Percentiles rank a stretch among this genome's conserved stretches.
Evolutionary conservation across 2,113 vertebrate species (phyloP).

Genomic region (Romanogobio albipinnatus): DNA sequence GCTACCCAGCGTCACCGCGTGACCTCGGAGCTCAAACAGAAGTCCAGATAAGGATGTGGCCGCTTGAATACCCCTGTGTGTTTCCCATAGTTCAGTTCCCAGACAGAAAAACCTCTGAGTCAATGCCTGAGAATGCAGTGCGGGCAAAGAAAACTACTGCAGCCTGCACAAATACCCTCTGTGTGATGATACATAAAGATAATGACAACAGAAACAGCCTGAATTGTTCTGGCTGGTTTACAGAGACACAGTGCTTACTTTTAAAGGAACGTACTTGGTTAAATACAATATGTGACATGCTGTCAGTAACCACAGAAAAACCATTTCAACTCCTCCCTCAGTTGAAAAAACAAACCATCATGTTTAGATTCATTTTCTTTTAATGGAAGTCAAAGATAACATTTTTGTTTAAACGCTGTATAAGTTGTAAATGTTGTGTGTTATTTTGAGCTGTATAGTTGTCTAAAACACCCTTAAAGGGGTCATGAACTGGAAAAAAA

Average conservation of each 20-base stretch:
- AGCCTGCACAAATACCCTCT: slow-evolving; percentile 4
- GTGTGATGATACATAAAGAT: slow-evolving; percentile 4
- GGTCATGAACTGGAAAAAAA: no score
- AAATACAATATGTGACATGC: not conserved
- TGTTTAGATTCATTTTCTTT: not conserved
- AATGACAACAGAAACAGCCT: slow-evolving; percentile 19
- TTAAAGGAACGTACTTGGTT: not conserved
- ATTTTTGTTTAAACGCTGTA: not conserved
- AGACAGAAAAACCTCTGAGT: slow-evolving; percentile 34
- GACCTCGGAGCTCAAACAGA: slow-evolving; percentile 33
- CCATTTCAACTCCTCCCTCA: not conserved
- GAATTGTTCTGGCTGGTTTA: not conserved
- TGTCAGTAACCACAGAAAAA: not conserved
- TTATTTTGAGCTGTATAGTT: not conserved
- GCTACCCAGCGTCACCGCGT: not conserved
- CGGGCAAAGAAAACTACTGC: slow-evolving; percentile 8
- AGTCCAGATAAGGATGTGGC: slow-evolving; percentile 33
- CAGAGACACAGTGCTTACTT: not conserved
- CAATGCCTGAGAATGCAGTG: slow-evolving; percentile 37
- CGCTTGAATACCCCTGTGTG: slow-evolving; percentile 8
- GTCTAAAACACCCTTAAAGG: not conserved
- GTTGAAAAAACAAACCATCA: not conserved
- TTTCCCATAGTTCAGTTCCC: slow-evolving; percentile 32
- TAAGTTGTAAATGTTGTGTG: not conserved
- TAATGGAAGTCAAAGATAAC: not conserved